These are phyloP conservation scores for Megaceryle alcyon DNA, from an alignment of 2,797 vertebrate genomes.

Conservation along the genomic window DNA sequence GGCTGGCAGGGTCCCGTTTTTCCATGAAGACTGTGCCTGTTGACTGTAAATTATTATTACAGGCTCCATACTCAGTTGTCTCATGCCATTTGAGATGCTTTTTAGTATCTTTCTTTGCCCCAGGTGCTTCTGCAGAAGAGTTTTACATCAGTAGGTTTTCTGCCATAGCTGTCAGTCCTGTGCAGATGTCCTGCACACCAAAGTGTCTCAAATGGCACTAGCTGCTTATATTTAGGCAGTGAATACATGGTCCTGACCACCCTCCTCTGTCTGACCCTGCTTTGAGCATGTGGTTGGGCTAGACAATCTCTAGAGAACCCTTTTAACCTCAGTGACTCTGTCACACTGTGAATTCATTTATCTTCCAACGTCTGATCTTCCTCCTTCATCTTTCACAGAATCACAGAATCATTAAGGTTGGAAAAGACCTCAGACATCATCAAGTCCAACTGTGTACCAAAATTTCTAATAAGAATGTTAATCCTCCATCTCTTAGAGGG, in stretches of 20 bases:
- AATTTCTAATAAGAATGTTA: neutral
- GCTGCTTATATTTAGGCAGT: neutral
- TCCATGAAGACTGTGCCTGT: neutral
- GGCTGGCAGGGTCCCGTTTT: neutral
- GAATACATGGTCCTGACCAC: neutral
- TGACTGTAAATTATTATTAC: neutral
- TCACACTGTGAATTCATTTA: neutral
- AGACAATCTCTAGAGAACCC: neutral
- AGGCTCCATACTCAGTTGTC: neutral
- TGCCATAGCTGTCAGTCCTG: neutral
- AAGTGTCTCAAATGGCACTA: neutral
- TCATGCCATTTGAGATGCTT: neutral
- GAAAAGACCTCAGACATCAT: too few species aligned
- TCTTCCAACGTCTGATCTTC: neutral
- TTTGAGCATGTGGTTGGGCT: neutral
- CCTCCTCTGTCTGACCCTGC: neutral
- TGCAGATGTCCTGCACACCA: rapidly evolving
- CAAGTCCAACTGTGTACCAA: too few species aligned
- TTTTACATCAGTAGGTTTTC: neutral
- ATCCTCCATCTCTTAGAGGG: neutral
- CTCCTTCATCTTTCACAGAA: neutral
- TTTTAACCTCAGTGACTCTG: neutral
- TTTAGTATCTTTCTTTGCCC: neutral
- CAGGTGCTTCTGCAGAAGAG: neutral
- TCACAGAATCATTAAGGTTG: neutral